These are phyloP conservation scores for Microctonus brassicae DNA, from an alignment of 2,888 invertebrate genomes.

Conservation along the genomic window DNA sequence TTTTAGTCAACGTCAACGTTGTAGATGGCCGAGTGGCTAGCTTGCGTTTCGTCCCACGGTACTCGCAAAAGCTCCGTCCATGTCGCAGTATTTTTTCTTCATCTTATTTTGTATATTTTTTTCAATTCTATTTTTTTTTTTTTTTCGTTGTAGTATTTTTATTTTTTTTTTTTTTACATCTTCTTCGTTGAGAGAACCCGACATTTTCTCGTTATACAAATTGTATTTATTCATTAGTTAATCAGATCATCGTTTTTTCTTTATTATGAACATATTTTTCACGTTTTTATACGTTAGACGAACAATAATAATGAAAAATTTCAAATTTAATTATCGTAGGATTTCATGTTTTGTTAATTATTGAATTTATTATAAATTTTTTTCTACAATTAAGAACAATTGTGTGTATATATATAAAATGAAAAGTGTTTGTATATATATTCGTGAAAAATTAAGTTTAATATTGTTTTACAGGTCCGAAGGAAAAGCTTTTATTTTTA, in stretches of 20 bases:
- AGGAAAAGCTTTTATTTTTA: too few species aligned
- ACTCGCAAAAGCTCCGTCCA: conserved; percentile 12
- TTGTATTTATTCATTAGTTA: not conserved
- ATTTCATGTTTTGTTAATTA: too few species aligned
- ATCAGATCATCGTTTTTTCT: not conserved
- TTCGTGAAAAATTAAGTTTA: too few species aligned
- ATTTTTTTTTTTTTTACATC: not conserved
- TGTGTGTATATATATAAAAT: too few species aligned
- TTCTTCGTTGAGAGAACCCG: not conserved
- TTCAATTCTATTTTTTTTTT: not conserved
- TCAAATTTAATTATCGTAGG: too few species aligned
- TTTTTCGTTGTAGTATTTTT: too few species aligned
- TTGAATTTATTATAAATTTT: too few species aligned
- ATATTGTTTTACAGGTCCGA: too few species aligned
- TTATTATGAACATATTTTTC: not conserved
- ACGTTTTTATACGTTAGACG: too few species aligned
- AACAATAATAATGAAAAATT: too few species aligned
- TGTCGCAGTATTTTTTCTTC: conserved; percentile 8
- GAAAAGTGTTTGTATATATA: too few species aligned
- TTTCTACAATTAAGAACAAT: too few species aligned
- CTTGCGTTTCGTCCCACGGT: conserved; percentile 17
- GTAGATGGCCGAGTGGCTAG: conserved; percentile 15
- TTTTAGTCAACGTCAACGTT: conserved; percentile 32
- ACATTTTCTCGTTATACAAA: not conserved
- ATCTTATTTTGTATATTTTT: not conserved